These are phyloP conservation scores for Diarsia dahlii DNA, from an alignment of 2,888 invertebrate genomes.

Conservation along the genomic window DNA sequence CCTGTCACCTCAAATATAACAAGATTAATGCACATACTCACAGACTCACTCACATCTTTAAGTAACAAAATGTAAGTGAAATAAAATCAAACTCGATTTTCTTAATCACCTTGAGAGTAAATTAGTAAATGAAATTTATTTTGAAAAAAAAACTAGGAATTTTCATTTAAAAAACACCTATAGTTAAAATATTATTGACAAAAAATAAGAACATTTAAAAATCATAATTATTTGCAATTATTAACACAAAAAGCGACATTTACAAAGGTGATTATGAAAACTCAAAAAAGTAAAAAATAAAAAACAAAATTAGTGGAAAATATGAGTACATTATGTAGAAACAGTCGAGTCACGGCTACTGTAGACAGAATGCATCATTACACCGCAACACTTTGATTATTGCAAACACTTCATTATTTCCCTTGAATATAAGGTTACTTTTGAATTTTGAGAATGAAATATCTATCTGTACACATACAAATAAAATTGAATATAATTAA, in stretches of 20 bases:
- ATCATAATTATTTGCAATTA: constrained; percentile 12
- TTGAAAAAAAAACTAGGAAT: too few species aligned
- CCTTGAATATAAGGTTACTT: neutral
- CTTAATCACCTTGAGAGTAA: constrained; percentile 56
- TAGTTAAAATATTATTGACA: constrained; percentile 12
- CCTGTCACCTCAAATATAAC: constrained; percentile 67
- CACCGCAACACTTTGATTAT: constrained; percentile 49
- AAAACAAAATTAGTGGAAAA: constrained; percentile 74
- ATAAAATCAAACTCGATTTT: constrained; percentile 54
- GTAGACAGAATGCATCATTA: constrained; percentile 76
- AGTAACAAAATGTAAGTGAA: constrained; percentile 54
- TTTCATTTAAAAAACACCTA: neutral
- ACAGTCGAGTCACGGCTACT: constrained; percentile 63
- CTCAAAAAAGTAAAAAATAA: constrained; percentile 51
- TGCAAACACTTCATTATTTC: constrained; percentile 3
- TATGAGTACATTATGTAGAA: constrained; percentile 70
- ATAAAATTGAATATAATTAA: too few species aligned
- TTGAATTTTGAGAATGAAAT: neutral
- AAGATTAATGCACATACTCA: constrained; percentile 61
- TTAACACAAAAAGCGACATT: constrained; percentile 40
- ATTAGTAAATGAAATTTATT: neutral
- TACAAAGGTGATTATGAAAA: constrained; percentile 62
- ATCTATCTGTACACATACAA: too few species aligned
- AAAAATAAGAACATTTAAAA: neutral
- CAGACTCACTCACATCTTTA: constrained; percentile 63